Percentiles rank a stretch among this genome's conserved stretches.
These are phyloP conservation scores for Ormyrus labotus DNA, from an alignment of 2,888 invertebrate species.

Conservation along the genomic window DNA sequence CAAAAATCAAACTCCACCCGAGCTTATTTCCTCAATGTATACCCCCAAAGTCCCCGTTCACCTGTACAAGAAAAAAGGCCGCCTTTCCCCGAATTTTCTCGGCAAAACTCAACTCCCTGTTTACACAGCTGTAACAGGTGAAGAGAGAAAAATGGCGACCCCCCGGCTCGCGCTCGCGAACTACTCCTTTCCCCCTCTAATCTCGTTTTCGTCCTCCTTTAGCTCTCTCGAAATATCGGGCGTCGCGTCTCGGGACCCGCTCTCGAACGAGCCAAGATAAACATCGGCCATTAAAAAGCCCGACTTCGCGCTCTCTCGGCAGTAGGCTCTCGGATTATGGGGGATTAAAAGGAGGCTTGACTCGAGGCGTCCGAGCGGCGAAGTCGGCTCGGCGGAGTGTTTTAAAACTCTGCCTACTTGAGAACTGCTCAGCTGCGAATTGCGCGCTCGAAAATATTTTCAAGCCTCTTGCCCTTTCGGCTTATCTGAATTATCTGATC, in stretches of 20 bases:
- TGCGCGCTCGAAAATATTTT: neutral
- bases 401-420: neutral
- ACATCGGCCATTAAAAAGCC: neutral
- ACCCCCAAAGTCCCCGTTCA: too few relatives aligned
- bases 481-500: too few relatives aligned
- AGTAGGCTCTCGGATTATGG: constrained; percentile 25
- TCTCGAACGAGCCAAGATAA: constrained; percentile 42
- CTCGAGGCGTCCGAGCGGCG: neutral
- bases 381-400: too few relatives aligned
- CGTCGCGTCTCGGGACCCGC: neutral
- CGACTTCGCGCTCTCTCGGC: too few relatives aligned
- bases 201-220: constrained; percentile 17
- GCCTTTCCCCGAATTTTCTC: constrained; percentile 8
- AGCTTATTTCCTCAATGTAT: too few relatives aligned
- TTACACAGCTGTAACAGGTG: constrained; percentile 47
- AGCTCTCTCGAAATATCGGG: neutral
- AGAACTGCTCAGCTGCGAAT: constrained; percentile 20
- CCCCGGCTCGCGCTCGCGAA: neutral
- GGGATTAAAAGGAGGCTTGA: constrained; percentile 30
- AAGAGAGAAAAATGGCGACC: neutral
- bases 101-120: neutral
- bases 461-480: too few relatives aligned
- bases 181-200: neutral
- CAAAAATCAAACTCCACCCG: too few relatives aligned
- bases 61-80: neutral